A percentile compares a stretch with the other conserved stretches of the same genome.
Evolutionary conservation across 2,113 vertebrate species (phyloP).

Genomic region (Thinocorus orbignyianus): DNA sequence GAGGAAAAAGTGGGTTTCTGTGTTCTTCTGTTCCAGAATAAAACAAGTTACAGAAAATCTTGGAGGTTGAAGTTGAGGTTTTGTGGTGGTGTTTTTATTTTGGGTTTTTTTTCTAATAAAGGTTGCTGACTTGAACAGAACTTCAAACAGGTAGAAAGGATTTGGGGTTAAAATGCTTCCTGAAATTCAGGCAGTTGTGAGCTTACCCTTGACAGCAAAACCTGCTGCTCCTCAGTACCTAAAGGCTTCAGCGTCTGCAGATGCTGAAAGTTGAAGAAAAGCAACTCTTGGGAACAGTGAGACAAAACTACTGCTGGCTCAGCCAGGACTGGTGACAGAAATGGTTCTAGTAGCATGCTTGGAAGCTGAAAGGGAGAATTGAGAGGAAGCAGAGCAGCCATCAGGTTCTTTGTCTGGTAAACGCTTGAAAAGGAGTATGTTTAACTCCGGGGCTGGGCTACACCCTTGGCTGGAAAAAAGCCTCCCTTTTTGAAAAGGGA

Average conservation of each 20-base stretch:
- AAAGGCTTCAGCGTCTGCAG: background rate
- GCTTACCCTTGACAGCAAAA: background rate
- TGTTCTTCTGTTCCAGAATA: background rate
- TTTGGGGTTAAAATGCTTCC: background rate
- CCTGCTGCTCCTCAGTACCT: background rate
- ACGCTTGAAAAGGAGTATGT: background rate
- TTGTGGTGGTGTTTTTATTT: background rate
- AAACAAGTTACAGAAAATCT: background rate
- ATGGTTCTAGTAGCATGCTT: background rate
- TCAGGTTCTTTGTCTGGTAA: background rate
- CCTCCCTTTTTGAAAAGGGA: background rate
- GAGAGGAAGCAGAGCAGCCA: background rate
- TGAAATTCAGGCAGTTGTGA: background rate
- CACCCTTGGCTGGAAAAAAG: background rate
- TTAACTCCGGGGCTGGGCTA: background rate
- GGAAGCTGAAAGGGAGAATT: background rate
- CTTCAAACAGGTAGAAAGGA: background rate
- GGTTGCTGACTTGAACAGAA: background rate
- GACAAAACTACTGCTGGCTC: background rate
- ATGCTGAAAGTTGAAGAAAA: background rate
- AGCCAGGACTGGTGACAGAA: background rate
- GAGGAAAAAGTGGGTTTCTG: background rate
- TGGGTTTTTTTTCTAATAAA: background rate
- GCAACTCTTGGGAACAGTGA: background rate
- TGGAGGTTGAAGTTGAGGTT: fast-evolving